Base-by-base conservation (phyloP, 2,797 vertebrate genomes). In the Iguana delicatissima region DNA sequence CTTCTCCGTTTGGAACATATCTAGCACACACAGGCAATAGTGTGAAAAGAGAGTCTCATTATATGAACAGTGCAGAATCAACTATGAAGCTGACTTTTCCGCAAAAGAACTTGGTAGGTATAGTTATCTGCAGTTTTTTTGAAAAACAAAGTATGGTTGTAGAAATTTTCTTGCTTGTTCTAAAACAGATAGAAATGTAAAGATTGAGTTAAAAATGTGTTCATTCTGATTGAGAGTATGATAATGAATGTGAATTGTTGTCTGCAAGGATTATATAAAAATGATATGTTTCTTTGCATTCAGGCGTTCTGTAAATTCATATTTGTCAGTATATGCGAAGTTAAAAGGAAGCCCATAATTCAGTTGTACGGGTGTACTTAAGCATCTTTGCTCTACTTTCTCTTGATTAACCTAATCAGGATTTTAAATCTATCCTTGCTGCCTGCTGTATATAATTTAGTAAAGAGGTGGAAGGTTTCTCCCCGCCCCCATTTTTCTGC, bases 31-130 rank as follows among this genome's bases (percentile, higher is more conserved):
- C 73, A 79, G 59, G 46, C 52, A 79, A 6, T 90, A 69, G 35
- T 84, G 8, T 84, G 46, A 50, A 87, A 91, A 80, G 72, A 69
- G 59, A 69, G 59, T 91, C 46, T 84, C 73, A 84, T 77, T 87
- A 87, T 77, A 91, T 87, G 57, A 74, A 84, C 72, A 84, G 50
- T 84, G 8, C 80, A 84, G 80, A 86, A n/a, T 77, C 26, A 88
- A 42, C 74, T 79, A 32, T 79, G 80, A 87, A 69, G 46, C 64
- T 86, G 84, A 80, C 52, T 86, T 80, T 77, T 83, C 42, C 62
- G 26, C 32, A 69, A 83, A 84, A 50, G 62, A 91, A 69, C 46
- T 52, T 77, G 80, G 85, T 81, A 90, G 85, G 62, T 87, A 77
- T 76, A 62, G 74, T 90, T 81, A 62, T 8, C 69, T 74, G 89